These are phyloP conservation scores for Myodes glareolus DNA, from an alignment of 2,113 vertebrate species.

Conservation along the genomic window DNA sequence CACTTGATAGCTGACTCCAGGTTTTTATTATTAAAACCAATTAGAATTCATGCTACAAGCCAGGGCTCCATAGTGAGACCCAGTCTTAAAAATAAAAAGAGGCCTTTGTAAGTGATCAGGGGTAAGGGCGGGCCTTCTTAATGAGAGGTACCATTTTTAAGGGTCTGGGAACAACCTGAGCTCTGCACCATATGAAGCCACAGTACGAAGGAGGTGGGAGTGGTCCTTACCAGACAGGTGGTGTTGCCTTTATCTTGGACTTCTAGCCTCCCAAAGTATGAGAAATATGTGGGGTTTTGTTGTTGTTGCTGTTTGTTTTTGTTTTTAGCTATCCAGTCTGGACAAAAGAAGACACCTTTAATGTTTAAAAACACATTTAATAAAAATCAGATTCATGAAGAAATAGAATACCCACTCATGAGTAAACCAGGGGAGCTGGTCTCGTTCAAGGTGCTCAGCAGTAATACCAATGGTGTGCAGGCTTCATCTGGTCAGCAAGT, in stretches of 20 bases:
- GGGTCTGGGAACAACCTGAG: too few species aligned
- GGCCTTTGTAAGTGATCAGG: background rate
- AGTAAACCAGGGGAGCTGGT: background rate
- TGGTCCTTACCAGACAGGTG: too few species aligned
- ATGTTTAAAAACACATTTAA: constrained; percentile 53
- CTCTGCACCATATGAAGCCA: too few species aligned
- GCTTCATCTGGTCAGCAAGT: background rate
- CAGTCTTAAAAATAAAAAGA: background rate
- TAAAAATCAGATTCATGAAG: background rate
- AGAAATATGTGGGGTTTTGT: too few species aligned
- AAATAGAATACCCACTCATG: background rate
- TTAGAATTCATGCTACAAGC: too few species aligned
- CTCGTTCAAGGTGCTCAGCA: background rate
- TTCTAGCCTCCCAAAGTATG: too few species aligned
- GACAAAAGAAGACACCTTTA: background rate
- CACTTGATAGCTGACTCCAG: too few species aligned
- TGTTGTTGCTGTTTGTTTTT: too few species aligned
- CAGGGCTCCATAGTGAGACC: background rate
- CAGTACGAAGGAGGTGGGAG: too few species aligned
- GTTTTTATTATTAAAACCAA: too few species aligned
- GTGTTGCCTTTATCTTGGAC: too few species aligned
- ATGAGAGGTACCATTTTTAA: background rate
- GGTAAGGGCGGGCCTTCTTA: background rate
- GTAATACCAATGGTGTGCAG: background rate
- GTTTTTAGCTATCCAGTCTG: background rate